Evolutionary conservation across 1,140 invertebrate species (phyloP).

Genomic region (Ostrea denselamellosa): DNA sequence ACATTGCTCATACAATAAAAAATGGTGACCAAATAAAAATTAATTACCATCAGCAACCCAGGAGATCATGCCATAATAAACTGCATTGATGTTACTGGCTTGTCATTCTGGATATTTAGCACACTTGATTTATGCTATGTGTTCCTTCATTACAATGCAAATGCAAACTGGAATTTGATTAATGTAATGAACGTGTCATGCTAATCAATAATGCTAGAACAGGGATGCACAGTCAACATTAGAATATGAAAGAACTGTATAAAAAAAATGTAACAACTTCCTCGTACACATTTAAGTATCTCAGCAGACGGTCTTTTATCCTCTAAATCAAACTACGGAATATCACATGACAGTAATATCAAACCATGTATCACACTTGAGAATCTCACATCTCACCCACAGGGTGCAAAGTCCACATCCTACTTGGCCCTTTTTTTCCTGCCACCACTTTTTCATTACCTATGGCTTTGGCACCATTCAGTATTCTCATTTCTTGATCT

Average conservation of each 20-base stretch:
- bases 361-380: constrained; percentile 12
- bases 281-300: background rate
- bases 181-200: background rate
- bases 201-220: background rate
- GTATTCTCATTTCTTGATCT: background rate
- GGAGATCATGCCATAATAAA: background rate
- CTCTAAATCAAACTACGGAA: background rate
- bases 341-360: constrained; percentile 42
- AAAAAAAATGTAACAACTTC: background rate
- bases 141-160: background rate
- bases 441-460: background rate
- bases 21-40: background rate
- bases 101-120: no score
- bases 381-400: background rate
- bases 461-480: background rate
- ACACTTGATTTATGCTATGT: background rate
- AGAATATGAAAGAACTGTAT: constrained; percentile 12
- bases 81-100: background rate
- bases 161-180: constrained; percentile 9
- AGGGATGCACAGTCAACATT: background rate
- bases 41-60: background rate
- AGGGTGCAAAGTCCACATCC: background rate
- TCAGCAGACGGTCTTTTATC: background rate
- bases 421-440: background rate
- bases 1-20: background rate